These are phyloP conservation scores for Conus betulinus DNA, from an alignment of 1,140 invertebrate species.

Conservation along the genomic window DNA sequence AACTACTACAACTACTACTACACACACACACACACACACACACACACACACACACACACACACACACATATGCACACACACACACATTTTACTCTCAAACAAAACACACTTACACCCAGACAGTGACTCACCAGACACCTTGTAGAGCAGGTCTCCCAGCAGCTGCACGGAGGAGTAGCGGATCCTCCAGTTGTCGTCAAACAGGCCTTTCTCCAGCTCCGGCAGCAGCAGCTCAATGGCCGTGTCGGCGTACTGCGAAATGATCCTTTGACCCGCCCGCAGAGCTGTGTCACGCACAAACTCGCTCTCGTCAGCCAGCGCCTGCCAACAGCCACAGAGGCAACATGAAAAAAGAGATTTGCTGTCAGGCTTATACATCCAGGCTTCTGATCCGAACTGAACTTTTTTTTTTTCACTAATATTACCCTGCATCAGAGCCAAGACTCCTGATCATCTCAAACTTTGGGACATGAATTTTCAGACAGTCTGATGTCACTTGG, in stretches of 20 bases:
- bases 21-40: slow-evolving; percentile 15
- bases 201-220: slow-evolving; percentile 87
- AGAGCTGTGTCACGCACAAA: slow-evolving; percentile 98
- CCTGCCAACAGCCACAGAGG: slow-evolving; percentile 74
- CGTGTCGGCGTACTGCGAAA: slow-evolving; percentile 96
- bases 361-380: no score
- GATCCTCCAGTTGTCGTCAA: slow-evolving; percentile 95
- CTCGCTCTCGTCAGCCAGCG: slow-evolving; percentile 98
- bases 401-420: no score
- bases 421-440: no score
- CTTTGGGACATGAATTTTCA: neutral
- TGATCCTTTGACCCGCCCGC: slow-evolving; percentile 96
- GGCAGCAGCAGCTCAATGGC: slow-evolving; percentile 95
- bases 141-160: slow-evolving; percentile 96
- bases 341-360: no score
- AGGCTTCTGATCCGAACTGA: no score
- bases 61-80: no score
- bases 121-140: slow-evolving; percentile 84
- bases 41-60: neutral
- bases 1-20: neutral
- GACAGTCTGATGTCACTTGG: no score
- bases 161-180: slow-evolving; percentile 97
- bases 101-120: no score
- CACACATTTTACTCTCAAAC: neutral
- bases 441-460: neutral